A percentile compares a stretch with the other conserved stretches of the same genome.
Conservation (phyloP, 2,113 vertebrate genomes). For the Zosterops lateralis region DNA sequence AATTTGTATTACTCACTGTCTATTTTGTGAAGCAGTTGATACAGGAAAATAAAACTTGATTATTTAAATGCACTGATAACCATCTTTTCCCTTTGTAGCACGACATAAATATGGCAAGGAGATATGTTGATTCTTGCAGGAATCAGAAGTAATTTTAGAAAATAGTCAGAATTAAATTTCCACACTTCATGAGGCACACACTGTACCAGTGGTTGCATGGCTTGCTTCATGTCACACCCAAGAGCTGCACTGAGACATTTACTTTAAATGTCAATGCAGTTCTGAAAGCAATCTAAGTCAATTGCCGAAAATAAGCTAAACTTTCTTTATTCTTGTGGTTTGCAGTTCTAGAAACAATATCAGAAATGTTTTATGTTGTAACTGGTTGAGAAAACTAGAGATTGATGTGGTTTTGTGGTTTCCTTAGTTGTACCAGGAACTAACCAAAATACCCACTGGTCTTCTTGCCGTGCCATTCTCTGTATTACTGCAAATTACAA, state of each 20-base stretch:
- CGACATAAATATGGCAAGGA: neutral
- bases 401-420: constrained; percentile 70
- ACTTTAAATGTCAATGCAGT: neutral
- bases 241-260: neutral
- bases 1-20: neutral
- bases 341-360: constrained; percentile 25
- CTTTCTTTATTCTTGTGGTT: constrained; percentile 17
- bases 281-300: neutral
- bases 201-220: rapidly evolving
- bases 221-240: neutral
- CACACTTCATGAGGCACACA: neutral
- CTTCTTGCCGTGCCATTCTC: neutral
- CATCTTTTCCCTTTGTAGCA: neutral
- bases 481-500: neutral
- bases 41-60: neutral
- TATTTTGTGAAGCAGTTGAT: neutral
- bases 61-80: neutral
- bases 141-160: neutral
- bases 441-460: constrained; percentile 28
- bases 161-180: neutral
- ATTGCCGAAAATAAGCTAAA: neutral
- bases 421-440: constrained; percentile 34
- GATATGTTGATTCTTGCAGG: neutral
- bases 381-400: neutral
- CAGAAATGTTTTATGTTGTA: neutral